A percentile compares a stretch with the other conserved stretches of the same genome.
These are phyloP conservation scores for Pemphigus obesinymphae DNA, from an alignment of 1,140 invertebrate species.

Conservation along the genomic window DNA sequence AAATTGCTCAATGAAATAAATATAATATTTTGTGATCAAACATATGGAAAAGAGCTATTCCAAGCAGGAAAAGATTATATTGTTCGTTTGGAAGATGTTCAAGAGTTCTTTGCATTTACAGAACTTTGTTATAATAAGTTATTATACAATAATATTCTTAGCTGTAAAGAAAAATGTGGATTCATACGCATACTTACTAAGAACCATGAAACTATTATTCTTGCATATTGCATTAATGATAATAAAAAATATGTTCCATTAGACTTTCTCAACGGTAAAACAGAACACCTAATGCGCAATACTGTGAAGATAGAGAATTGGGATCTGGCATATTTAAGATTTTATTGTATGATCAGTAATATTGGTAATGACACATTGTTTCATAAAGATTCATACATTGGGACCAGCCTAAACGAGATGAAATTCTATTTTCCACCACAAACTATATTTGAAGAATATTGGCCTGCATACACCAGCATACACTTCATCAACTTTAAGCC, in stretches of 20 bases:
- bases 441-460: slow-evolving; percentile 84
- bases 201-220: slow-evolving; percentile 89
- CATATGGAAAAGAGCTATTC: slow-evolving; percentile 83
- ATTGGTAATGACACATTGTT: slow-evolving; percentile 86
- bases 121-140: slow-evolving; percentile 82
- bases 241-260: slow-evolving; percentile 81
- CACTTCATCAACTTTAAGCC: slow-evolving; percentile 56
- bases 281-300: slow-evolving; percentile 79
- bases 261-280: slow-evolving; percentile 92
- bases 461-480: slow-evolving; percentile 81
- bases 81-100: slow-evolving; percentile 77
- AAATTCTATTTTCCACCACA: slow-evolving; percentile 84
- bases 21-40: slow-evolving; percentile 80
- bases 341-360: slow-evolving; percentile 89
- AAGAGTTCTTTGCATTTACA: slow-evolving; percentile 84
- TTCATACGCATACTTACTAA: slow-evolving; percentile 93
- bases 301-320: slow-evolving; percentile 79
- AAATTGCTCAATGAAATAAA: slow-evolving; percentile 91
- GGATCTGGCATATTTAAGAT: slow-evolving; percentile 87
- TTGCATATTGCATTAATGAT: slow-evolving; percentile 81
- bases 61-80: slow-evolving; percentile 78
- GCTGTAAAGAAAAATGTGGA: slow-evolving; percentile 74
- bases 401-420: slow-evolving; percentile 83
- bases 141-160: slow-evolving; percentile 58
- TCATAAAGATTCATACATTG: slow-evolving; percentile 79